phyloP scores from a whole-genome alignment of 1,140 invertebrate genomes.

The Solen grandis region DNA sequence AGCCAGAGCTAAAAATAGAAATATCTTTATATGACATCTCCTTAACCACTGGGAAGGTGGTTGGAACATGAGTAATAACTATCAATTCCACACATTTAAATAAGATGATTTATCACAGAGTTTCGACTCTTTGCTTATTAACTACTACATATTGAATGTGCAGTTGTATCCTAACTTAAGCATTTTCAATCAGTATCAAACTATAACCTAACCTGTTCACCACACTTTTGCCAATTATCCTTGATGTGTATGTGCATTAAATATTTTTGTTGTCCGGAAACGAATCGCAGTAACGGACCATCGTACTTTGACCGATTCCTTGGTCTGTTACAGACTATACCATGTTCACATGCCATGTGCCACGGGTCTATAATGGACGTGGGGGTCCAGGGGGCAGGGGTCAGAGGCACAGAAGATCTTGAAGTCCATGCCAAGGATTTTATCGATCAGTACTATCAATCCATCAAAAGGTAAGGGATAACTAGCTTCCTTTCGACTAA shows the following conservation, averaged over 20 bases:
- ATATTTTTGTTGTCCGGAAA: background rate
- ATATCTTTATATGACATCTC: too few relatives aligned
- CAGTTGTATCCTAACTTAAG: too few relatives aligned
- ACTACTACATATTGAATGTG: too few relatives aligned
- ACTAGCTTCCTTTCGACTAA: background rate
- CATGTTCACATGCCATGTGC: slow-evolving; percentile 65
- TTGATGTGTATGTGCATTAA: background rate
- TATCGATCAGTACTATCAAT: slow-evolving; percentile 75
- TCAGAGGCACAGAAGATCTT: slow-evolving; percentile 63
- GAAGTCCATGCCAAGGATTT: slow-evolving; percentile 71
- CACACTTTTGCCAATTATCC: too few relatives aligned
- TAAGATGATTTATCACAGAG: too few relatives aligned
- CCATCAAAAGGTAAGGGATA: slow-evolving; percentile 72
- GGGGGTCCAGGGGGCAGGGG: background rate
- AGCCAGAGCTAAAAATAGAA: too few relatives aligned
- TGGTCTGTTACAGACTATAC: slow-evolving; percentile 60
- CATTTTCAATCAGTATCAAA: too few relatives aligned
- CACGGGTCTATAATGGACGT: slow-evolving; percentile 70
- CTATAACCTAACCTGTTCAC: too few relatives aligned
- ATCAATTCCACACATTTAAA: too few relatives aligned
- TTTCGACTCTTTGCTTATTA: too few relatives aligned
- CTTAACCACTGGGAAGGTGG: too few relatives aligned
- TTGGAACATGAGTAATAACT: too few relatives aligned
- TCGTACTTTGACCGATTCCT: background rate
- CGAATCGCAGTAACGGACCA: background rate